Evolutionary conservation across 2,888 invertebrate genomes (phyloP).

Genomic region (Fragum whitleyi): DNA sequence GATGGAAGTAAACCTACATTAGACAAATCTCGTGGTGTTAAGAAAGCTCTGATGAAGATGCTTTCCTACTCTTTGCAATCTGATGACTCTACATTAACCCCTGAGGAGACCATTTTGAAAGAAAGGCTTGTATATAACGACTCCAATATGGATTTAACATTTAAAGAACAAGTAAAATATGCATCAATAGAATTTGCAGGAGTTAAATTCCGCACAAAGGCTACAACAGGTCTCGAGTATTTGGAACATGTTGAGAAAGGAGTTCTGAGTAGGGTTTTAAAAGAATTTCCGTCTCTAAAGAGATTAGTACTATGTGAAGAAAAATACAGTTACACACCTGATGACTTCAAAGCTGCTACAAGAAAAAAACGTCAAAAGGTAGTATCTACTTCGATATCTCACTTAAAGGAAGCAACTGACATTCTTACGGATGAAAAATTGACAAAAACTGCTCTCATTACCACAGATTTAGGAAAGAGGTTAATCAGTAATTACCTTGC

Average conservation of each 20-base stretch:
- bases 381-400: slow-evolving; percentile 20
- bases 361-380: slow-evolving; percentile 21
- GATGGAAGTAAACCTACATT: slow-evolving; percentile 15
- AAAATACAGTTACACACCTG: slow-evolving; percentile 41
- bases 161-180: neutral
- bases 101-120: neutral
- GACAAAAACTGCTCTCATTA: slow-evolving; percentile 22
- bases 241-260: slow-evolving; percentile 29
- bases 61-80: neutral
- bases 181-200: slow-evolving; percentile 49
- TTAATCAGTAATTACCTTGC: slow-evolving; percentile 49
- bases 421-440: slow-evolving; percentile 28
- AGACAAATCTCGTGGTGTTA: slow-evolving; percentile 12
- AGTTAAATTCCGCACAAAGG: slow-evolving; percentile 41
- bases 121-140: neutral
- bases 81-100: neutral
- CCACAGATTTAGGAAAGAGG: slow-evolving; percentile 32
- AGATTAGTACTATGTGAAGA: slow-evolving; percentile 40
- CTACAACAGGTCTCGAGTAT: slow-evolving; percentile 40
- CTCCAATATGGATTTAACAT: neutral
- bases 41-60: neutral
- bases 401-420: slow-evolving; percentile 28
- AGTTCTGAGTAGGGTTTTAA: neutral
- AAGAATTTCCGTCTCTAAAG: neutral
- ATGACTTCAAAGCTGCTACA: slow-evolving; percentile 41